Evolutionary conservation across 2,797 vertebrate species (phyloP), one percentile per base, ranked within the genome.

Genomic region (Hylomyscus alleni): DNA sequence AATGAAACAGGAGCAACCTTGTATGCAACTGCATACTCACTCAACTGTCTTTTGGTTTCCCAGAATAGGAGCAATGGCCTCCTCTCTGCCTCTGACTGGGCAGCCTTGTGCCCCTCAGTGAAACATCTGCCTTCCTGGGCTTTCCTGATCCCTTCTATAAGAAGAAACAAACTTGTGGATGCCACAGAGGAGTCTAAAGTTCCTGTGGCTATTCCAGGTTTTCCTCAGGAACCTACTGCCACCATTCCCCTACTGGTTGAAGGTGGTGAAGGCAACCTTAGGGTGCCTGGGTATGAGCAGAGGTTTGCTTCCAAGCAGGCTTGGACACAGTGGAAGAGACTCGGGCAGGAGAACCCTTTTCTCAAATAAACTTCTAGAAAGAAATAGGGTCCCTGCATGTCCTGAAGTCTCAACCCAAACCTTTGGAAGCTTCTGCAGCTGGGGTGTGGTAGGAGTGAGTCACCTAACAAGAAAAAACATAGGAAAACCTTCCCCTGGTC

Each of bases 401-500:
- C 77, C 52, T 29, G 47, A 50, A 94, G 76, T 60, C 89, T 90
- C 83, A 81, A 85, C n/a, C 26, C 19, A 58, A 44, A 40, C 72
- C 14, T 93, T 62, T 34, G 26, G 86, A 93, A 73, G 58, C 76
- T 96, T 94, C 72, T 87, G 72, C 47, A 40, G 40, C 76, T 94
- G 65, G 92, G 88, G 94, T 87, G 73, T 19, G 77, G 89, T 76
- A 47, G 44, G 15, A 31, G 8, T 95, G 96, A 97, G 92, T 97
- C 96, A 97, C 34, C 69, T 62, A 60, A 37, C 9, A 90, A 92
- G 50, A 86, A 81, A 52, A 93, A 90, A 92, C n/a, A 83, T n/a
- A 92, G 96, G 97, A 97, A 97, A 98, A 90, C 47, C 67, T 94
- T 93, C 94, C 97, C 93, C 54, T 75, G 24, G 75, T 96, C 37